Evolutionary conservation across 2,113 vertebrate genomes (phyloP).

Genomic region (Oreochromis spilurus): DNA sequence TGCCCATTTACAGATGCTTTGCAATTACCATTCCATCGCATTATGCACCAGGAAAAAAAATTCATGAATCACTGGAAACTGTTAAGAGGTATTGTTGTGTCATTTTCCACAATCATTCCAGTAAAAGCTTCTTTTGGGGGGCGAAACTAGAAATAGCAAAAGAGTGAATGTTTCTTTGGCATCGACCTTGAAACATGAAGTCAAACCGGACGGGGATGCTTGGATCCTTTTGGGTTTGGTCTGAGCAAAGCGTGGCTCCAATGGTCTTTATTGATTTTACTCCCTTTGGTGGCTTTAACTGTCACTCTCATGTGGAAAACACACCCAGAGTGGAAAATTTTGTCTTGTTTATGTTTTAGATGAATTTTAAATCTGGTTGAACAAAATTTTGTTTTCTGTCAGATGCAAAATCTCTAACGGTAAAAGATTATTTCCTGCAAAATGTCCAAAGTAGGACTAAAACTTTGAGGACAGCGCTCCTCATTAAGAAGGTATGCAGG

Average conservation of each 20-base stretch:
- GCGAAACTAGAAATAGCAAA: slow-evolving; percentile 50
- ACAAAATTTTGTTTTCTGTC: background rate
- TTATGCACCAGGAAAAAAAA: slow-evolving; percentile 10
- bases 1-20: slow-evolving; percentile 2
- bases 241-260: background rate
- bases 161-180: slow-evolving; percentile 43
- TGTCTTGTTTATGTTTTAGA: background rate
- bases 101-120: slow-evolving; percentile 55
- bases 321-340: background rate
- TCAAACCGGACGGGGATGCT: slow-evolving; percentile 13
- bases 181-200: background rate
- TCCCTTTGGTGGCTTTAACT: background rate
- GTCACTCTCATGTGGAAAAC: slow-evolving; percentile 10
- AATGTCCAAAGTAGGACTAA: background rate
- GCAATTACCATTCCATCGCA: slow-evolving; percentile 22
- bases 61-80: slow-evolving; percentile 47
- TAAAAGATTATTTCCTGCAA: background rate
- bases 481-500: background rate
- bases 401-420: background rate
- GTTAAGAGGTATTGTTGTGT: slow-evolving; percentile 4
- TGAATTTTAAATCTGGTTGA: background rate
- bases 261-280: slow-evolving; percentile 10
- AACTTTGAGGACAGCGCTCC: background rate
- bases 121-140: slow-evolving; percentile 31
- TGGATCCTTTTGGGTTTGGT: slow-evolving; percentile 37